Evolutionary conservation across 1,140 invertebrate genomes (phyloP), one percentile per base, ranked within the genome.

Genomic region (Drosophila nigromelanica): DNA sequence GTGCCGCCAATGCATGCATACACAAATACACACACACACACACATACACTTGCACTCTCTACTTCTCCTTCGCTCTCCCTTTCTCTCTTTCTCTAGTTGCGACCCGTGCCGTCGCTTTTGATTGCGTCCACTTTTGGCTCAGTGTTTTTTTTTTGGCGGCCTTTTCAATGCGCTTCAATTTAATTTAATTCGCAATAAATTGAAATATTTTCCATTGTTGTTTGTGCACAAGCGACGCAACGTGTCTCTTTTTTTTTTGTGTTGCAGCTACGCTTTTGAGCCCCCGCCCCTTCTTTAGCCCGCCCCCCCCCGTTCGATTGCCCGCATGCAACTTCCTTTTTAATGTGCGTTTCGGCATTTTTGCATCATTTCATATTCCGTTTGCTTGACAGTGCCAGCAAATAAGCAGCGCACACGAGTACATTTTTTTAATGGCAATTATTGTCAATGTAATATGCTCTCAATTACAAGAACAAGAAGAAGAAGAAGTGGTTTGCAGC

Each of bases 111-210:
- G 24, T 51, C 35, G 55, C 64, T 69, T 83, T 79, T 79, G 58
- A 47, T 69, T 61, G 48, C 40, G 30, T 67, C 43, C 56, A 67
- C 63, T 54, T 60, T 75, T 68, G 55, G 73, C 48, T 64, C 69
- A 30, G 45, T 11, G 6, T 59, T 18, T 18, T 18, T 78, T 79
- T 79, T 62, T 58, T 54, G 60, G 67, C 63, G 71, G 80, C 68
- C 73, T 75, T 77, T 86, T 89, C 85, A 89, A 83, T 89, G 83
- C 83, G 78, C 83, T 87, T 89, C 83, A 87, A 87, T 87, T 87
- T 76, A 87, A 87, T 87, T 87, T 66, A 89, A 87, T 87, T 87
- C 83, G 79, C 83, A 79, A 89, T 87, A 79, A 87, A 89, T 87
- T 87, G 83, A 76, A 89, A 79, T 80, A 74, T 55, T 83, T 73